Base-by-base conservation (phyloP, 1,140 invertebrate species). In the Adelges cooleyi region DNA sequence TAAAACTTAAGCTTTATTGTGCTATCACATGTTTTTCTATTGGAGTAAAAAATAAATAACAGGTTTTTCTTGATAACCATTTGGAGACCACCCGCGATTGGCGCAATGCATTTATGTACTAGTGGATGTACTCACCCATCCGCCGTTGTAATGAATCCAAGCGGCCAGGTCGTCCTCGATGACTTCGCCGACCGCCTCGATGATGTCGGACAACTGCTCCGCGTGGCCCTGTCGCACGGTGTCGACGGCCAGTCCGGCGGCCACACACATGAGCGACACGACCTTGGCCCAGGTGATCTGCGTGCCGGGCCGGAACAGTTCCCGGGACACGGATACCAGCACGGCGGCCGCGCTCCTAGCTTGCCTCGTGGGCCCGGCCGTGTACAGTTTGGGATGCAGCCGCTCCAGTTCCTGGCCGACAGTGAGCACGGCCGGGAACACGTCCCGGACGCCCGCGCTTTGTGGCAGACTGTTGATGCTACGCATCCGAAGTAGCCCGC, bases 101-200 rank as follows among this genome's bases (percentile, higher is more conserved):
- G n/a, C n/a, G n/a, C n/a, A n/a, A n/a, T n/a, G n/a, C n/a, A n/a
- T n/a, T n/a, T n/a, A n/a, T n/a, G n/a, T n/a, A n/a, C n/a, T n/a
- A n/a, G n/a, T n/a, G n/a, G n/a, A n/a, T n/a, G n/a, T 50, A 65
- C 76, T 75, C 74, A 86, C 84, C 85, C 85, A 87, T 71, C 85
- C 85, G 25, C 84, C 85, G 71, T 84, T 85, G 17, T 80, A 76
- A 65, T 82, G 80, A 8, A 87, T 82, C 85, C 85, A 87, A 18
- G 76, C 70, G 4, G 82, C 83, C 3, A 87, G 70, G 66, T 84
- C 79, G 68, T 84, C 80, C 70, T 86, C 84, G 2, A 86, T 74
- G 10, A 86, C 76, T 51, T 80, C 78, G 0, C 77, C 79, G 68
- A 86, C 79, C 15, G 80, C 77, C 65, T 84, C 77, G 69, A 82